Conservation (phyloP, 2,888 invertebrate genomes). For the Eristalinus aeneus region DNA sequence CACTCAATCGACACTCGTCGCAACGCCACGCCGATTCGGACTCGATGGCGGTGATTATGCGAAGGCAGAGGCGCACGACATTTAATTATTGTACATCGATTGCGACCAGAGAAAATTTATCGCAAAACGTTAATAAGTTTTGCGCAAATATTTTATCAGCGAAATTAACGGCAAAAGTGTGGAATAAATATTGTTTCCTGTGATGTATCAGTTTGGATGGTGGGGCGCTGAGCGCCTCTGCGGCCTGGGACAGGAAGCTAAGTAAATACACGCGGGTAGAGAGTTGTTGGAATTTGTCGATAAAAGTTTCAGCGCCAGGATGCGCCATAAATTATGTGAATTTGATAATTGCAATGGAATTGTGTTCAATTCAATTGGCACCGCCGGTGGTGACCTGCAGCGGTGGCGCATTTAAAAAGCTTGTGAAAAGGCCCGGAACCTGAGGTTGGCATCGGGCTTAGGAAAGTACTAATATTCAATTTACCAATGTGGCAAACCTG, state of each 20-base stretch:
- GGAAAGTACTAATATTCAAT: neutral
- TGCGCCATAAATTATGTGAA: conserved; percentile 12
- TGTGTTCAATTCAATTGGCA: conserved; percentile 13
- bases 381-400: neutral
- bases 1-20: neutral
- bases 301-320: neutral
- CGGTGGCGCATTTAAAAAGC: neutral
- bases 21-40: neutral
- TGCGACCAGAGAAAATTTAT: conserved; percentile 6
- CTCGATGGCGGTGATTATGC: neutral
- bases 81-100: conserved; percentile 36
- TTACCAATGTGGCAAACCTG: neutral
- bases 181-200: conserved; percentile 27
- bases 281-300: neutral
- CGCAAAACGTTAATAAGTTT: conserved; percentile 33
- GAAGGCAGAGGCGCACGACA: conserved; percentile 8
- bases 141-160: conserved; percentile 33
- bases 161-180: conserved; percentile 25
- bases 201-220: neutral
- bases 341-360: neutral
- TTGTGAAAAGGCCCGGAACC: neutral
- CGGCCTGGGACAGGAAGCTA: neutral
- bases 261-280: neutral
- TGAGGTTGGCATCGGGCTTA: neutral
- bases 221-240: neutral